Evolutionary conservation across 2,888 invertebrate species (phyloP), one percentile per base, ranked within the genome.

Genomic region (Lepidochitona cinerea): DNA sequence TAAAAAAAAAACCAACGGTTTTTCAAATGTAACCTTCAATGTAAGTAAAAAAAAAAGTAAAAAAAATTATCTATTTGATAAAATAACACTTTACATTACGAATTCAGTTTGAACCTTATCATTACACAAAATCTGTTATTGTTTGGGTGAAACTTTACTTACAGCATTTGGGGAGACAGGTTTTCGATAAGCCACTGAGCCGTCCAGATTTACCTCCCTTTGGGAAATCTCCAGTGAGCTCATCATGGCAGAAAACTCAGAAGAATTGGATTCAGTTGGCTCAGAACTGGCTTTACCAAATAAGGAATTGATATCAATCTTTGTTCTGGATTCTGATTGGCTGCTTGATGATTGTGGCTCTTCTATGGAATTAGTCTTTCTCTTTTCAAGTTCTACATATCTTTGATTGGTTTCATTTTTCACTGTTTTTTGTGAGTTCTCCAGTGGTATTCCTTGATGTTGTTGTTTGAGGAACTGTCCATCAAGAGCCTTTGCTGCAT

Each of bases 211-310:
- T 37, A 64, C 29, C 6, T 72, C 70, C n/a, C 73, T 70, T 23
- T 68, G 52, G 1, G 74, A 71, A 7, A 78, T 70, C 70, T 78
- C 73, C n/a, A 84, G 64, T 29, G 79, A 78, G 53, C 81, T 80
- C 70, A 83, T 73, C 79, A 82, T 81, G 35, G 83, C 80, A 14
- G 81, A 71, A 74, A 84, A 81, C 54, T 83, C 81, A 75, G 81
- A 78, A 64, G 23, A 18, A 29, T 59, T 59, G 4, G 1, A 14
- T 14, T 59, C 59, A 23, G 32, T 1, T 4, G 26, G 14, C 23
- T 32, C 4, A 26, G 32, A 2, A 59, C 12, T 23, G 4, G 59
- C 59, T 32, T 59, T 68, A 7, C 33, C 72, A 69, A 82, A 81
- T 59, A 81, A 73, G 33, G 68, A 76, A 72, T 82, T 74, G 9